Conservation (phyloP, 2,113 vertebrate genomes). For the Piprites chloris region DNA sequence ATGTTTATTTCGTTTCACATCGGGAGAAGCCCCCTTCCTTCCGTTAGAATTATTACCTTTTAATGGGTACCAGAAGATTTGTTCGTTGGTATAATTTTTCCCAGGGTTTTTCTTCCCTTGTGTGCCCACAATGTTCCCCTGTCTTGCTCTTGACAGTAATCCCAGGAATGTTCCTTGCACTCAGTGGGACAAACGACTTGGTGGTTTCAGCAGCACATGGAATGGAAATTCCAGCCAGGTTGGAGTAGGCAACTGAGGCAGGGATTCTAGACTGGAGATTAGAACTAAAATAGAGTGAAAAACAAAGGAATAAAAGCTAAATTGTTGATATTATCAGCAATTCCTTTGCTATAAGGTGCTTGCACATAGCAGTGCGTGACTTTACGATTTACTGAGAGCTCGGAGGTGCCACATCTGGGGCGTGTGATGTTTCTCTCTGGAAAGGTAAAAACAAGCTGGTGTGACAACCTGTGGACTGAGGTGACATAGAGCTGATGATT, state of each 20-base stretch:
- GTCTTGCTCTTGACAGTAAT: background rate
- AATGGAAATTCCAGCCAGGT: background rate
- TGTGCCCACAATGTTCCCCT: background rate
- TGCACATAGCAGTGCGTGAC: background rate
- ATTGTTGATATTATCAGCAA: background rate
- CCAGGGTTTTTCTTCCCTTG: constrained; percentile 17
- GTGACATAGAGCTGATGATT: background rate
- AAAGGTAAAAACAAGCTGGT: background rate
- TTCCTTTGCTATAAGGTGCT: background rate
- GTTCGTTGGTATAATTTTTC: background rate
- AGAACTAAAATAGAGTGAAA: background rate
- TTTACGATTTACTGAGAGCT: background rate
- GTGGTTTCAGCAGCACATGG: background rate
- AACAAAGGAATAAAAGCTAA: background rate
- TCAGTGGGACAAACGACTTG: background rate
- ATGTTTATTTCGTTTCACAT: constrained; percentile 6
- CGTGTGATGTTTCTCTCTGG: background rate
- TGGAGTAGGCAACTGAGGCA: background rate
- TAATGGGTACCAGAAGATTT: constrained; percentile 49
- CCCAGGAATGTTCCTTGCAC: background rate
- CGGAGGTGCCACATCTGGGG: background rate
- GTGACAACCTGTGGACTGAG: background rate
- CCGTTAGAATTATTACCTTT: constrained; percentile 23
- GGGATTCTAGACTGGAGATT: background rate
- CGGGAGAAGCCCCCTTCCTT: background rate